Conservation (phyloP, 2,797 vertebrate genomes). For the Tinamus major region DNA sequence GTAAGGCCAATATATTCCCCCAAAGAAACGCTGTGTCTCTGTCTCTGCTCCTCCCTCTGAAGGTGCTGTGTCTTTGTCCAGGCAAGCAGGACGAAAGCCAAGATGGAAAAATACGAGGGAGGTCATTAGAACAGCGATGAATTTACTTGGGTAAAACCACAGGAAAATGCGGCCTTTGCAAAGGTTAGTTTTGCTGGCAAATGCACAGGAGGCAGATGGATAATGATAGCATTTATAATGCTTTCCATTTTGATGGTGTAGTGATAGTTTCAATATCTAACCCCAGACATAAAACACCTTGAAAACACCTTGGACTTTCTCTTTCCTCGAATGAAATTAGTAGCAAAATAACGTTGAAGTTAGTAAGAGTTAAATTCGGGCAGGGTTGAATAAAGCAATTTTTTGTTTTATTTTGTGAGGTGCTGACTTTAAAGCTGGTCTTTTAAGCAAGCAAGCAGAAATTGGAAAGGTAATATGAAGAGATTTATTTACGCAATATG, state of each 20-base stretch:
- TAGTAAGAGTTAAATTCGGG: constrained; percentile 36
- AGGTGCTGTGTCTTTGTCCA: background rate
- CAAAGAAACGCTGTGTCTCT: background rate
- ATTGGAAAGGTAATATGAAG: background rate
- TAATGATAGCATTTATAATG: background rate
- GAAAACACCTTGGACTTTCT: background rate
- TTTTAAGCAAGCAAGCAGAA: constrained; percentile 43
- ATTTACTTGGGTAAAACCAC: constrained; percentile 24
- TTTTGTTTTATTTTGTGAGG: constrained; percentile 46
- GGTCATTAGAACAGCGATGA: constrained; percentile 22
- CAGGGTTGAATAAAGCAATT: constrained; percentile 41
- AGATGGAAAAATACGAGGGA: background rate
- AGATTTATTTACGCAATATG: constrained; percentile 48
- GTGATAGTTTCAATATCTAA: background rate
- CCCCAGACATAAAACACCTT: background rate
- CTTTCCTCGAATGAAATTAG: constrained; percentile 15
- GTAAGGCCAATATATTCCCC: background rate
- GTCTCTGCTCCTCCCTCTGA: background rate
- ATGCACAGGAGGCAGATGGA: background rate
- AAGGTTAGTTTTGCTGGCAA: constrained; percentile 30
- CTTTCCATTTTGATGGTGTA: background rate
- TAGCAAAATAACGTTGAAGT: constrained; percentile 29
- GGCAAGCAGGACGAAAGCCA: background rate
- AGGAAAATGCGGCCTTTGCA: constrained; percentile 12
- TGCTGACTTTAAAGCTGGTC: constrained; percentile 15